A percentile compares a stretch with the other conserved stretches of the same genome.
These are phyloP conservation scores for Drosophila guanche DNA, from an alignment of 1,140 invertebrate genomes.

Conservation along the genomic window DNA sequence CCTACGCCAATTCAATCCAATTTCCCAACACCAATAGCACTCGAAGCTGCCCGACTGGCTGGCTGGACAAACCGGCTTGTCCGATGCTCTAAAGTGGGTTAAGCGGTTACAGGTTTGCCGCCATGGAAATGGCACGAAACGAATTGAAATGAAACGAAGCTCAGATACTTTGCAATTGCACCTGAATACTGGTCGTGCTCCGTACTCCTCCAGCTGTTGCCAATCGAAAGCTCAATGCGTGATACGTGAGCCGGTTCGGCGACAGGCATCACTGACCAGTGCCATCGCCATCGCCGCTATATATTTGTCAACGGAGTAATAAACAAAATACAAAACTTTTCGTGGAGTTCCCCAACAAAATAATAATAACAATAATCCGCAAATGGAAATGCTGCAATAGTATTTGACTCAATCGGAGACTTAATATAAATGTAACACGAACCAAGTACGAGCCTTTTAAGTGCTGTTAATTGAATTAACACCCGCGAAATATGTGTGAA, in stretches of 20 bases:
- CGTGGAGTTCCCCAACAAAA: conserved; percentile 1
- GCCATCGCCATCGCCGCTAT: conserved; percentile 3
- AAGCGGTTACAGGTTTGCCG: conserved; percentile 62
- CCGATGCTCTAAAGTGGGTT: conserved; percentile 59
- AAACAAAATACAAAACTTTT: neutral
- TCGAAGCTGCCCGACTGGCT: no score
- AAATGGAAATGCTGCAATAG: neutral
- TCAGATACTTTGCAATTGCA: conserved; percentile 63
- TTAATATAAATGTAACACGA: conserved; percentile 8
- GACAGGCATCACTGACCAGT: conserved; percentile 41
- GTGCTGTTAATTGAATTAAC: conserved; percentile 38
- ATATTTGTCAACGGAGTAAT: conserved; percentile 41
- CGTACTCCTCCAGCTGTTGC: conserved; percentile 42
- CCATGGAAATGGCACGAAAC: conserved; percentile 53
- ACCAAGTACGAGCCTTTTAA: neutral
- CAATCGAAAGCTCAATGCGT: conserved; percentile 37
- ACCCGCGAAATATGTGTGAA: conserved; percentile 3
- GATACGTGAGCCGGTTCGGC: conserved; percentile 24
- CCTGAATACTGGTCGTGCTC: conserved; percentile 16
- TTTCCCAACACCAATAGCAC: conserved; percentile 27
- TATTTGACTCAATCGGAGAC: conserved; percentile 13
- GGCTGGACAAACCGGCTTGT: conserved; percentile 61
- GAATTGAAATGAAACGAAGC: conserved; percentile 48
- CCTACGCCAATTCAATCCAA: conserved; percentile 45
- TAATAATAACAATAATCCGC: neutral